Evolutionary conservation across 1,140 invertebrate genomes (phyloP).

Genomic region (Drosophila insularis): DNA sequence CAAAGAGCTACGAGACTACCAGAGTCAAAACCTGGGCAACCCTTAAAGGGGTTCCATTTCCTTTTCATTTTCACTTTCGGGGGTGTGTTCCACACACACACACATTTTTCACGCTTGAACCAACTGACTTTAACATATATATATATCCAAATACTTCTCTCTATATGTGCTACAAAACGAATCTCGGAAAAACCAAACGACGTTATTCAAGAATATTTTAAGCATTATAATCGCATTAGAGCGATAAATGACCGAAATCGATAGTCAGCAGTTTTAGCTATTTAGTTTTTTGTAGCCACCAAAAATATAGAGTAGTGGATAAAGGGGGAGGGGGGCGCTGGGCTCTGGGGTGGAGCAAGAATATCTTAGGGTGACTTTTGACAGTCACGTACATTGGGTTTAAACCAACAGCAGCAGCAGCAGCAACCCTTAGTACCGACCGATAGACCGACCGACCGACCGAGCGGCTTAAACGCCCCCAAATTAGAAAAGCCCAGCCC

Average conservation of each 20-base stretch:
- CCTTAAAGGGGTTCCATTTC: constrained; percentile 33
- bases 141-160: too few relatives aligned
- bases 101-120: constrained; percentile 69
- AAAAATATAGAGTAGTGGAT: neutral
- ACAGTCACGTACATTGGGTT: constrained; percentile 63
- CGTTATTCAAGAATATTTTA: constrained; percentile 50
- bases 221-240: constrained; percentile 77
- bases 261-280: constrained; percentile 69
- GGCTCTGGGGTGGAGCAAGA: neutral
- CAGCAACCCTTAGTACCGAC: constrained; percentile 69
- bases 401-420: constrained; percentile 28
- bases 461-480: constrained; percentile 67
- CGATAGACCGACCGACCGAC: constrained; percentile 29
- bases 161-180: constrained; percentile 26
- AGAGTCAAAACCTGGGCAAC: constrained; percentile 22
- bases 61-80: constrained; percentile 7
- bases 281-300: constrained; percentile 57
- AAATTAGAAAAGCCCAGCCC: constrained; percentile 63
- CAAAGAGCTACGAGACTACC: neutral
- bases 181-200: constrained; percentile 54
- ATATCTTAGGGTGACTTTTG: constrained; percentile 67
- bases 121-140: constrained; percentile 26
- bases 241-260: constrained; percentile 75
- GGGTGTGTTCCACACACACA: constrained; percentile 40
- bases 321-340: too few relatives aligned